A percentile compares a stretch with the other conserved stretches of the same genome.
phyloP scores from a whole-genome alignment of 2,888 invertebrate genomes.

The Spilosoma lubricipeda region DNA sequence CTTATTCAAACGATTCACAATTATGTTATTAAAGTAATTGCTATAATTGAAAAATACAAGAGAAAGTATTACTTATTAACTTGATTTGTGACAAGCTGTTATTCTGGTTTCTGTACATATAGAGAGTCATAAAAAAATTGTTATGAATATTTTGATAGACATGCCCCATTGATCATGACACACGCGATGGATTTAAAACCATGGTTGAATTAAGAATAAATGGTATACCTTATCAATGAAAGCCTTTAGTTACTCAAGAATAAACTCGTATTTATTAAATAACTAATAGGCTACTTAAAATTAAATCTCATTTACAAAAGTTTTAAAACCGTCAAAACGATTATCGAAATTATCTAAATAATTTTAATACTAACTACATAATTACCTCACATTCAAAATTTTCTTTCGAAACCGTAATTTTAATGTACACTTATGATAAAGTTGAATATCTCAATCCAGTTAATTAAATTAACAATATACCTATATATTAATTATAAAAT shows the following conservation, averaged over 20 bases:
- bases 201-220: background rate
- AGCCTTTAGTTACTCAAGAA: background rate
- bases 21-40: constrained; percentile 62
- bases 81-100: constrained; percentile 55
- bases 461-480: constrained; percentile 33
- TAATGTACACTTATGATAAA: background rate
- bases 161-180: background rate
- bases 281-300: background rate
- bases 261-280: background rate
- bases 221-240: no score
- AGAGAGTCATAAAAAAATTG: constrained; percentile 42
- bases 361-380: background rate
- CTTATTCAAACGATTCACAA: constrained; percentile 58
- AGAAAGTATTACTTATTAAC: constrained; percentile 50
- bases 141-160: constrained; percentile 16
- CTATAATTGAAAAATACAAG: constrained; percentile 58
- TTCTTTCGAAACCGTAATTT: background rate
- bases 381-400: background rate
- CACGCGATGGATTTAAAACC: constrained; percentile 12
- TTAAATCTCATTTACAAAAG: background rate
- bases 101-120: constrained; percentile 39
- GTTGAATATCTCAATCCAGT: constrained; percentile 8
- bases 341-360: background rate
- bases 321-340: no score
- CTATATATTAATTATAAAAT: constrained; percentile 41